Evolutionary conservation across 1,140 invertebrate genomes (phyloP).

Genomic region (Thaumetopoea pityocampa): DNA sequence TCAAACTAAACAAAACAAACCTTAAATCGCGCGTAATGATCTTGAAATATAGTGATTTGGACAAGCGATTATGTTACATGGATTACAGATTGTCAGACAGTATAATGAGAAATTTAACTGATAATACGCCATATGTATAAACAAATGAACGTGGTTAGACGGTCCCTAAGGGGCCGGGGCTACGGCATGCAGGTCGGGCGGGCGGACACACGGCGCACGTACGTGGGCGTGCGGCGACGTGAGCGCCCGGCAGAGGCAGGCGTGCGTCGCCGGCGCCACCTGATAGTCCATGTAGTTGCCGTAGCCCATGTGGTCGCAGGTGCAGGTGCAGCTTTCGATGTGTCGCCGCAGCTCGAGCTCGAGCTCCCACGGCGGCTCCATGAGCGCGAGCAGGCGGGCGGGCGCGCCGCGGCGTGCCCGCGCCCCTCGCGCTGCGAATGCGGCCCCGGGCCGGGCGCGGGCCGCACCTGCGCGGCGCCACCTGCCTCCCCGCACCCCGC

Average conservation of each 20-base stretch:
- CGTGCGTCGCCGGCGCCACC: conserved; percentile 77
- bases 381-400: conserved; percentile 56
- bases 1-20: too few relatives aligned
- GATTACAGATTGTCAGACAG: background rate
- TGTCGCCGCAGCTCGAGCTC: conserved; percentile 86
- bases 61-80: too few relatives aligned
- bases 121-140: conserved; percentile 24
- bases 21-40: too few relatives aligned
- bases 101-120: conserved; percentile 9
- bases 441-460: conserved; percentile 54
- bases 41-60: too few relatives aligned
- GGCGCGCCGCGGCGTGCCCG: conserved; percentile 45
- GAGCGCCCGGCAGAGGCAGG: conserved; percentile 68
- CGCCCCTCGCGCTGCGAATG: conserved; percentile 51
- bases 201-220: conserved; percentile 35
- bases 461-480: conserved; percentile 56
- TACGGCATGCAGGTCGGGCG: conserved; percentile 22
- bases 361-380: conserved; percentile 74
- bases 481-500: conserved; percentile 50
- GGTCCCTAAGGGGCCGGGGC: conserved; percentile 36
- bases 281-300: conserved; percentile 94
- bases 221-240: conserved; percentile 72
- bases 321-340: conserved; percentile 90
- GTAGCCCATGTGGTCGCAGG: conserved; percentile 94
- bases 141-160: conserved; percentile 31